Evolutionary conservation across 2,797 vertebrate species (phyloP).

Genomic region (Sternarchorhynchus goeldii): DNA sequence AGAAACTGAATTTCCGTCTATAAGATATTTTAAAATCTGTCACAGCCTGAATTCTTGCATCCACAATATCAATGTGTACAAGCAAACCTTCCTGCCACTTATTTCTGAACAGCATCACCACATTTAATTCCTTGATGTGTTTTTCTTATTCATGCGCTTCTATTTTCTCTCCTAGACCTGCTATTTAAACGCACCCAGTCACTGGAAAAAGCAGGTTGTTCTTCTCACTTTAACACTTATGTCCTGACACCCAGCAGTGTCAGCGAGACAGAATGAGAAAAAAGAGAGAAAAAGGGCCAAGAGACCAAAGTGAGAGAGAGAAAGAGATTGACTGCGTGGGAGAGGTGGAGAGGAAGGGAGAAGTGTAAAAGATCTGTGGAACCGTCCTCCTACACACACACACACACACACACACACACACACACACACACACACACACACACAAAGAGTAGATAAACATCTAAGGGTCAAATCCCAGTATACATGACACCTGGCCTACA

Average conservation of each 20-base stretch:
- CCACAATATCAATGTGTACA: not conserved
- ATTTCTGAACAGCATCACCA: not conserved
- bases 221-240: conserved; percentile 48
- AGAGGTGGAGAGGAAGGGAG: conserved; percentile 30
- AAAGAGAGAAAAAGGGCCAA: conserved; percentile 37
- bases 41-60: too few relatives aligned
- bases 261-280: conserved; percentile 44
- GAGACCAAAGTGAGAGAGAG: conserved; percentile 24
- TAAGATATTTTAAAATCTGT: not conserved
- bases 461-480: conserved; percentile 2
- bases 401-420: conserved; percentile 26
- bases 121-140: not conserved
- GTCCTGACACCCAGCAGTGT: conserved; percentile 51
- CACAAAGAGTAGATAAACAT: conserved; percentile 17
- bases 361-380: conserved; percentile 21
- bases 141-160: conserved; percentile 15
- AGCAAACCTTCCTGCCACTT: not conserved
- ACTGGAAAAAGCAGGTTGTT: conserved; percentile 15
- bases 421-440: conserved; percentile 22
- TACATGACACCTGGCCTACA: conserved; percentile 28
- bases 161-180: conserved; percentile 18
- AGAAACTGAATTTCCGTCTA: not conserved
- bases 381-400: conserved; percentile 14
- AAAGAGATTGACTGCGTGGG: conserved; percentile 25
- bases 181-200: conserved; percentile 21